Percentiles rank a stretch among this genome's conserved stretches.
Conservation (phyloP, 2,888 invertebrate species). For the Erebia epiphron region DNA sequence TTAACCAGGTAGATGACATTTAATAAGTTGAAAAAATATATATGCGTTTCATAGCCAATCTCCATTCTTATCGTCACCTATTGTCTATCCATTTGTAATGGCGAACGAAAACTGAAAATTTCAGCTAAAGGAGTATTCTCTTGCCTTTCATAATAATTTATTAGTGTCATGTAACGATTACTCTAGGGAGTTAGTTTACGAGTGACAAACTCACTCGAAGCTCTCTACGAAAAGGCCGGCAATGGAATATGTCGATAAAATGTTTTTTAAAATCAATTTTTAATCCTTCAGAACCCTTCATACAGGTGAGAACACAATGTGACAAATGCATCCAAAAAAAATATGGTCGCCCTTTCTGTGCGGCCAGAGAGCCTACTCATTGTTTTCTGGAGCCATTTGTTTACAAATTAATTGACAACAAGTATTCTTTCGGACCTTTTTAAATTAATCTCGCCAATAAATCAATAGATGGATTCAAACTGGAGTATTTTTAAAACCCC, state of each 20-base stretch:
- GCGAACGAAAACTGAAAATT: no score
- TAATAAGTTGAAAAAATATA: no score
- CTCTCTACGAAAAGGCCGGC: no score
- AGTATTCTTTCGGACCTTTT: conserved; percentile 35
- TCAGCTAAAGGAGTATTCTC: no score
- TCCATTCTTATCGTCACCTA: no score
- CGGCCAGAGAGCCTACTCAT: conserved; percentile 39
- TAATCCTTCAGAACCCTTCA: conserved; percentile 24
- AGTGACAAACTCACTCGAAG: no score
- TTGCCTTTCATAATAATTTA: no score
- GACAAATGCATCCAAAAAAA: conserved; percentile 27
- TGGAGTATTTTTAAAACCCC: conserved; percentile 8
- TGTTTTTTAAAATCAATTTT: background rate
- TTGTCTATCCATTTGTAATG: no score
- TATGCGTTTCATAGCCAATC: no score
- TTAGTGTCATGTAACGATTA: background rate
- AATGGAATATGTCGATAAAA: no score
- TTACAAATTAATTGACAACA: conserved; percentile 66
- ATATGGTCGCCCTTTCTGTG: conserved; percentile 16
- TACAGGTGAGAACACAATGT: conserved; percentile 13
- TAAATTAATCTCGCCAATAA: conserved; percentile 31
- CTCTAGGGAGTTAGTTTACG: no score
- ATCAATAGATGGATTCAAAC: conserved; percentile 26
- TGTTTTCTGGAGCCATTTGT: conserved; percentile 60
- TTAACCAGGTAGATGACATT: no score